Evolutionary conservation across 1,140 invertebrate species (phyloP).

Genomic region (Papilio helenus): DNA sequence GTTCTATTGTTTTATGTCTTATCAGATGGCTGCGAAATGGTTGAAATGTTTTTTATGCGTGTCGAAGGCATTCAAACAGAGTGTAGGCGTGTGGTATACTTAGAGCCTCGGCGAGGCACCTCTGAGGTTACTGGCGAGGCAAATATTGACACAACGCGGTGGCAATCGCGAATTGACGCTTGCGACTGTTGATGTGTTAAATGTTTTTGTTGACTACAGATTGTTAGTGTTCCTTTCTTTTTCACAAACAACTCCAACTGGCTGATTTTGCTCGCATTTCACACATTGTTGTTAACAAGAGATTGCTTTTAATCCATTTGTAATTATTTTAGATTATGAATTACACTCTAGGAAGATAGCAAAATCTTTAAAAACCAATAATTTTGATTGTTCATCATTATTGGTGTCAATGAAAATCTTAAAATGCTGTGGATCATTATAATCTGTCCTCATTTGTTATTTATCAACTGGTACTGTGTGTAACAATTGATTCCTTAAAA

Average conservation of each 20-base stretch:
- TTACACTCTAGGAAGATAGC: not conserved
- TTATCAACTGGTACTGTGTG: not conserved
- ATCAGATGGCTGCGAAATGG: conserved; percentile 41
- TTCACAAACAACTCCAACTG: no score
- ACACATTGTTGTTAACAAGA: not conserved
- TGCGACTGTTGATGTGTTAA: conserved; percentile 1
- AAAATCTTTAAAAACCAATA: not conserved
- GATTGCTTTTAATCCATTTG: no score
- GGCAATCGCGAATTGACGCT: conserved; percentile 26
- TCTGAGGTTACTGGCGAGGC: conserved; percentile 59
- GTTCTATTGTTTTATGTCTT: conserved; percentile 39
- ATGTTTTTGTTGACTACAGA: conserved; percentile 12
- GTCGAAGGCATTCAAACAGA: conserved; percentile 43
- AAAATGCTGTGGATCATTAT: not conserved
- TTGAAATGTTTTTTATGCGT: conserved; percentile 45
- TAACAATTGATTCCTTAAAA: not conserved
- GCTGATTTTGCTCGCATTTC: not conserved
- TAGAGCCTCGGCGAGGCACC: conserved; percentile 53
- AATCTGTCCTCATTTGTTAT: not conserved
- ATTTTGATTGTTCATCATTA: not conserved
- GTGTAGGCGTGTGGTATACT: conserved; percentile 38
- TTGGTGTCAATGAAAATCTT: not conserved
- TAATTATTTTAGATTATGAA: no score
- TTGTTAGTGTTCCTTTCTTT: not conserved
- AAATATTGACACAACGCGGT: conserved; percentile 60